phyloP scores from a whole-genome alignment of 2,797 vertebrate genomes.

The Tragelaphus oryx region DNA sequence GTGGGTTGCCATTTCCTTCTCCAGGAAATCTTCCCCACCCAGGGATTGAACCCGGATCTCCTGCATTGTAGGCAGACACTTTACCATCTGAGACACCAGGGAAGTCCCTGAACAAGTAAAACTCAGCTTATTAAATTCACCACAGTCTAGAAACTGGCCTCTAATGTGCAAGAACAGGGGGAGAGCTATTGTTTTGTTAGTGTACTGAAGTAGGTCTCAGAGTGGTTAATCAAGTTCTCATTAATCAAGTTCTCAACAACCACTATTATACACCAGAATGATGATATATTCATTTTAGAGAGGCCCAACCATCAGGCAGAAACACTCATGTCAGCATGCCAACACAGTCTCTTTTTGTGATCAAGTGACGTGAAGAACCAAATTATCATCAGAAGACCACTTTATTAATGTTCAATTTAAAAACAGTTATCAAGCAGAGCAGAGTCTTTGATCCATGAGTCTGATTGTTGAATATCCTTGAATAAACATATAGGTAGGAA shows the following conservation, averaged over 20 bases:
- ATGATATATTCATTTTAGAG: conserved; percentile 13
- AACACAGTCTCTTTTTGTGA: not conserved
- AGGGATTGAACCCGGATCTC: fast-evolving
- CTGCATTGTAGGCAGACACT: not conserved
- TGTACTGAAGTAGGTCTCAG: not conserved
- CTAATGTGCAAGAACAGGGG: not conserved
- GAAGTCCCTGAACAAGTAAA: not conserved
- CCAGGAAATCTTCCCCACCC: not conserved
- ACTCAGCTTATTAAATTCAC: not conserved
- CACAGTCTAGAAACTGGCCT: not conserved
- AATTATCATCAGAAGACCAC: conserved; percentile 39
- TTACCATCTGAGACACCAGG: not conserved
- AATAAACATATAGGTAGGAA: conserved; percentile 26
- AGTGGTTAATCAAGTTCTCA: not conserved
- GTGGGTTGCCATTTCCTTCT: not conserved
- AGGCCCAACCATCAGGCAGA: not conserved
- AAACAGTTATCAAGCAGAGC: conserved; percentile 30
- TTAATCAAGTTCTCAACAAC: conserved; percentile 35
- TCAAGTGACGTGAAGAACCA: conserved; percentile 23
- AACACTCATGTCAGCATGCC: not conserved
- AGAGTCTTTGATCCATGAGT: conserved; percentile 20
- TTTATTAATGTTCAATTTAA: conserved; percentile 47
- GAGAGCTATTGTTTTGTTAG: not conserved
- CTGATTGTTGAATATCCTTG: not conserved
- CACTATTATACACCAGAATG: not conserved